Percentiles rank a stretch among this genome's conserved stretches.
Conservation (phyloP, 37 sponge, comb jelly and placozoan genomes). For the Crambe crambe region DNA sequence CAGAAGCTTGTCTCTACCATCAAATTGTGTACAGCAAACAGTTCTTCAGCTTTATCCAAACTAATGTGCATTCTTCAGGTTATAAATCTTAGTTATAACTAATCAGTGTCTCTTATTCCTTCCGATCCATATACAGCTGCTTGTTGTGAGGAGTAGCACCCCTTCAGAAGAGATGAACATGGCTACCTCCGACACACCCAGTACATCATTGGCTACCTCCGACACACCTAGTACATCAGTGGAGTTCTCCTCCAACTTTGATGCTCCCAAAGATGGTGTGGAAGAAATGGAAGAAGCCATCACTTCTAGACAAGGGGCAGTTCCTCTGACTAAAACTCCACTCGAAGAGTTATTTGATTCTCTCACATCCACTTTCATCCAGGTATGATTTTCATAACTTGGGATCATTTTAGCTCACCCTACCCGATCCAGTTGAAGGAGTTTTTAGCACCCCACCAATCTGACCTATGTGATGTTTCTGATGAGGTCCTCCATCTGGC, state of each 20-base stretch:
- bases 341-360: neutral
- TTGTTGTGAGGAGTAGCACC: conserved; percentile 8
- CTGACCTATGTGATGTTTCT: conserved; percentile 7
- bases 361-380: neutral
- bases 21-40: neutral
- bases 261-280: too few relatives aligned
- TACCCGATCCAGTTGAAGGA: conserved; percentile 1
- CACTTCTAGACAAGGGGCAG: neutral
- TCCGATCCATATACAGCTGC: conserved; percentile 6
- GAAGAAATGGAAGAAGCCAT: too few relatives aligned
- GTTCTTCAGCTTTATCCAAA: neutral
- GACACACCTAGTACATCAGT: too few relatives aligned
- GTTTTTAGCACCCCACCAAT: neutral
- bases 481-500: conserved; percentile 27
- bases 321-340: too few relatives aligned
- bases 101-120: too few relatives aligned
- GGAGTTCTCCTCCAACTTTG: neutral
- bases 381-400: neutral
- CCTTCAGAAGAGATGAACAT: too few relatives aligned
- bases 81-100: neutral
- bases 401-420: neutral
- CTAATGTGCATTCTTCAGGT: neutral
- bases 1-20: neutral
- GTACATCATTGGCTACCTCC: too few relatives aligned
- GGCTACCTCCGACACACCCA: too few relatives aligned